These are phyloP conservation scores for Drosophila neotestacea DNA, from an alignment of 2,888 invertebrate genomes.

Conservation along the genomic window DNA sequence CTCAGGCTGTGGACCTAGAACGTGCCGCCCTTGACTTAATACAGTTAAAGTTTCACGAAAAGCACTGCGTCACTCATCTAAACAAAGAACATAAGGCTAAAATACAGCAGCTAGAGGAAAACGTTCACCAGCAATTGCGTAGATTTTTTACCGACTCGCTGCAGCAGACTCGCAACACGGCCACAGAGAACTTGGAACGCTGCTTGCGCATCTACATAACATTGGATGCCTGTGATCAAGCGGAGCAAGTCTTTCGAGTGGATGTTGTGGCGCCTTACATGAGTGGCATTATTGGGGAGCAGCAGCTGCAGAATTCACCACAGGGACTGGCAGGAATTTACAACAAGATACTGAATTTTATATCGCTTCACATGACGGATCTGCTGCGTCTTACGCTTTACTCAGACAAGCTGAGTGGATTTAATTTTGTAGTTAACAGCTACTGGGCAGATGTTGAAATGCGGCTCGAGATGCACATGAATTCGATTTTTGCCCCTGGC, in stretches of 20 bases:
- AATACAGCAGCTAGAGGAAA: constrained; percentile 71
- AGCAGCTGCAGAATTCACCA: constrained; percentile 82
- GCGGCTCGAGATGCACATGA: constrained; percentile 91
- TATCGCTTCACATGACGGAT: constrained; percentile 89
- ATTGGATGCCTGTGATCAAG: constrained; percentile 86
- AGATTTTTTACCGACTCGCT: constrained; percentile 83
- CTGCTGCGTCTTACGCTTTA: constrained; percentile 86
- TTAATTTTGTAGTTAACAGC: constrained; percentile 93
- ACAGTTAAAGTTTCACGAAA: constrained; percentile 83
- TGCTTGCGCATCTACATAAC: constrained; percentile 84
- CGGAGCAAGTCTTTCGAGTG: constrained; percentile 89
- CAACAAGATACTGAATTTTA: constrained; percentile 89
- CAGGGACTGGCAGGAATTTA: constrained; percentile 88
- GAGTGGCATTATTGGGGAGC: constrained; percentile 88
- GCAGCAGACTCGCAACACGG: constrained; percentile 63
- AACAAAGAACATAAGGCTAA: constrained; percentile 56
- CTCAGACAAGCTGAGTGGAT: constrained; percentile 87
- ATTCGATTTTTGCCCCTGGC: constrained; percentile 95
- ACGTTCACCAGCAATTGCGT: constrained; percentile 80
- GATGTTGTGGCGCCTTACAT: constrained; percentile 82
- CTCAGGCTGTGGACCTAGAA: constrained; percentile 80
- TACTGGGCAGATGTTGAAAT: constrained; percentile 95
- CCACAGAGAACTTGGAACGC: constrained; percentile 85
- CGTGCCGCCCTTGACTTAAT: constrained; percentile 84
- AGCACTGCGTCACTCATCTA: constrained; percentile 79